Percentiles rank a stretch among this genome's conserved stretches.
Evolutionary conservation across 2,113 vertebrate species (phyloP).

Genomic region (Salvelinus sp.): DNA sequence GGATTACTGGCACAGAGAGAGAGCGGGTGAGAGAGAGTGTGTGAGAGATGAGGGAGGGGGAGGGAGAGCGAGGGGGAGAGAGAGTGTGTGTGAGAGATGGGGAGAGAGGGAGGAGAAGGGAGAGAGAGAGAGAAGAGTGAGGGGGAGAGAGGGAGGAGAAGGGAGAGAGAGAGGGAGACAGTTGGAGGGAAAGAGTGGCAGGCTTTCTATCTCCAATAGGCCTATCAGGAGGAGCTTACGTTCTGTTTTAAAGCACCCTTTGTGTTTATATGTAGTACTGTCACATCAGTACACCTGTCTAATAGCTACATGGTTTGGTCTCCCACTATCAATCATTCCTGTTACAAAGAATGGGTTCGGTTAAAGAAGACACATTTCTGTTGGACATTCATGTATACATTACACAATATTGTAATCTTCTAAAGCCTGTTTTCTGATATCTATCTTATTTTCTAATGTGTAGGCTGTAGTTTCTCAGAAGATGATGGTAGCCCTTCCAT

Average conservation of each 20-base stretch:
- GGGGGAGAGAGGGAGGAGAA: neutral
- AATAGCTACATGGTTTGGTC: neutral
- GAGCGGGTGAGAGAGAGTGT: constrained; percentile 12
- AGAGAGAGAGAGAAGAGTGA: constrained; percentile 11
- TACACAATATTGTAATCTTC: too few relatives aligned
- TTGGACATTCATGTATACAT: too few relatives aligned
- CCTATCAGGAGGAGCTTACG: constrained; percentile 7
- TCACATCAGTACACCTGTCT: neutral
- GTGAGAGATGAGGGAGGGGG: constrained; percentile 17
- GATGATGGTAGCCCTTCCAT: too few relatives aligned
- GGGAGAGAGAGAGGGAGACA: constrained; percentile 19
- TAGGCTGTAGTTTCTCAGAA: too few relatives aligned
- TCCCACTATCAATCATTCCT: neutral
- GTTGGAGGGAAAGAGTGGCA: constrained; percentile 18
- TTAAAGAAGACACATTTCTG: neutral
- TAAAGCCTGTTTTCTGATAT: too few relatives aligned
- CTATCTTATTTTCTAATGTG: too few relatives aligned
- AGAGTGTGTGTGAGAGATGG: constrained; percentile 9
- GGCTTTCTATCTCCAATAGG: constrained; percentile 36
- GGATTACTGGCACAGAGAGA: constrained; percentile 60
- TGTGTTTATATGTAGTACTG: constrained; percentile 4
- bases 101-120: constrained; percentile 21
- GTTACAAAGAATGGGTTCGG: neutral
- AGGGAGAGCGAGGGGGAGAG: neutral
- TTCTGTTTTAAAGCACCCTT: neutral